Evolutionary conservation across 2,888 invertebrate genomes (phyloP), one percentile per base, ranked within the genome.

Genomic region (Drosophila borealis): DNA sequence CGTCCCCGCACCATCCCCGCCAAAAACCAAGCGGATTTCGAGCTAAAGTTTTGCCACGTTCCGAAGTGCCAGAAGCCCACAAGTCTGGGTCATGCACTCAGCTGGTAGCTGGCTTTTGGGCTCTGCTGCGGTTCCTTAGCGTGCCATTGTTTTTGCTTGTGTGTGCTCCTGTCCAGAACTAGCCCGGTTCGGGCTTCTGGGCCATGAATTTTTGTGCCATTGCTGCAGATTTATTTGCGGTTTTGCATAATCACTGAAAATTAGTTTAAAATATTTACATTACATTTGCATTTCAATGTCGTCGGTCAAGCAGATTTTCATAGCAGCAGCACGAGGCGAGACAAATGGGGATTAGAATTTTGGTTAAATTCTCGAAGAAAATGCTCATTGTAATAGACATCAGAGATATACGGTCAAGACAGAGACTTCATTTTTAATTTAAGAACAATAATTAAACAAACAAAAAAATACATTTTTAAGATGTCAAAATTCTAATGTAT

Each of bases 171-270:
- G 49, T 37, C 19, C 29, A 25, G 50, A 60, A 69, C 65, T 44
- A 46, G 59, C 14, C 36, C 37, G 65, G 62, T 34, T 34, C 41
- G 37, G 78, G 41, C 62, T 71, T 60, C 65, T 70, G 69, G 61
- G 64, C 56, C 57, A 64, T 75, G 76, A 63, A 80, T 80, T 80
- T 70, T 70, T 51, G 55, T 83, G 85, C 74, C 82, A 77, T 69
- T 83, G 74, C 81, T 84, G 82, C 82, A 85, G 89, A 89, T 89
- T 88, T 87, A 89, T 85, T 85, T 89, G 89, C 74, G 84, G 89
- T 74, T 88, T 87, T 89, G 89, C 83, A 83, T 83, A 83, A 89
- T 83, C 88, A 89, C 89, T 84, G 81, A 68, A 89, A 83, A 83
- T 89, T 83, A 87, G 83, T 87, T 80, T 83, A 81, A 83, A 83